phyloP scores from a whole-genome alignment of 2,888 invertebrate species.

The Pachydiplax longipennis region DNA sequence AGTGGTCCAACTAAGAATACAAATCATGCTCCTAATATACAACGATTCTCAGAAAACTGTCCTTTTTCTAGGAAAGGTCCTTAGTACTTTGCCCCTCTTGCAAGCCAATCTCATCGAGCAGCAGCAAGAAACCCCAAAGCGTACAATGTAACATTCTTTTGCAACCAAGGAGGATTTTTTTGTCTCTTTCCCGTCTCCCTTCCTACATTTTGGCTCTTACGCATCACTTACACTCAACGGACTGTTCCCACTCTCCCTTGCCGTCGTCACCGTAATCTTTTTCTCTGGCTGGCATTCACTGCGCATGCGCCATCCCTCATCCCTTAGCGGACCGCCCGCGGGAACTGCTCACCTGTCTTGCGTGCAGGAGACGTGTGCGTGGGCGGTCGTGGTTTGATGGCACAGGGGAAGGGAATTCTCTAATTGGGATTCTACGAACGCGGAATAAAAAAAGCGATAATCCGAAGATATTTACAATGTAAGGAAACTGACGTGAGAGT shows the following conservation, averaged over 20 bases:
- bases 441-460: neutral
- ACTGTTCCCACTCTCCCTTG: neutral
- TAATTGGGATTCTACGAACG: neutral
- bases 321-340: neutral
- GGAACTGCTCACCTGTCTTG: neutral
- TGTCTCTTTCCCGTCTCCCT: neutral
- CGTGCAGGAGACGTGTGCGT: neutral
- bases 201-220: neutral
- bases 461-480: neutral
- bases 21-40: too few species aligned
- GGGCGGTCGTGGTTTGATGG: neutral
- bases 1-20: too few species aligned
- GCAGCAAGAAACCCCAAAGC: too few species aligned
- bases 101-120: too few species aligned
- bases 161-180: neutral
- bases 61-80: too few species aligned
- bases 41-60: too few species aligned
- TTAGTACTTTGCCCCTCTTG: too few species aligned
- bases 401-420: neutral
- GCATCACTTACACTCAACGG: neutral
- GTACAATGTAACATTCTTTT: too few species aligned
- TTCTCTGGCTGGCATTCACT: neutral
- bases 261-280: neutral
- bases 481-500: neutral
- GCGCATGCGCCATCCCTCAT: neutral